Percentiles rank a stretch among this genome's conserved stretches.
Evolutionary conservation across 2,888 invertebrate genomes (phyloP).

Genomic region (Tenthredo notha): DNA sequence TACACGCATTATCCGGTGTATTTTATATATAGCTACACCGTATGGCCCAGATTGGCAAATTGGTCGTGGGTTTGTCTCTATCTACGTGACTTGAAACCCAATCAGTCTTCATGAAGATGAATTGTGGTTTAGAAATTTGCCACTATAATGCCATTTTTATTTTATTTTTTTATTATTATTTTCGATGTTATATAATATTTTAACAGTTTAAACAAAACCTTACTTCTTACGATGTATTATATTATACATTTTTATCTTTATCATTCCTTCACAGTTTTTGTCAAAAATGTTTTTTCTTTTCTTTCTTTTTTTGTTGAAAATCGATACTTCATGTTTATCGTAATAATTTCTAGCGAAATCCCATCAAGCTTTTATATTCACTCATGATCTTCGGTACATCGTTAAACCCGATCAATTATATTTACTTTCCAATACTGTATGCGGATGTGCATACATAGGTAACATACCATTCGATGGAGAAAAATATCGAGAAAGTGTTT

Average conservation of each 20-base stretch:
- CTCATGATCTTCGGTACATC: background rate
- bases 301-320: too few species aligned
- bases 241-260: too few species aligned
- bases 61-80: slow-evolving; percentile 64
- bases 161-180: too few species aligned
- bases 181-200: background rate
- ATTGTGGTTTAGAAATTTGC: slow-evolving; percentile 35
- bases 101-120: slow-evolving; percentile 50
- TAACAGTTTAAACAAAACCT: background rate
- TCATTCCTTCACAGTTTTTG: too few species aligned
- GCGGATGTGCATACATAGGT: too few species aligned
- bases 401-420: slow-evolving; percentile 13
- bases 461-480: background rate
- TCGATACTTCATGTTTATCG: too few species aligned
- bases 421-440: background rate
- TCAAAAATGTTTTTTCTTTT: too few species aligned
- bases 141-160: background rate
- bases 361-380: background rate
- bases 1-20: slow-evolving; percentile 51
- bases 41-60: slow-evolving; percentile 67
- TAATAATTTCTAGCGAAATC: background rate
- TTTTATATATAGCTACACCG: slow-evolving; percentile 55
- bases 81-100: slow-evolving; percentile 45
- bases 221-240: background rate
- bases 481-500: slow-evolving; percentile 36